Evolutionary conservation across 2,888 invertebrate genomes (phyloP), one percentile per base, ranked within the genome.

Genomic region (Steinernema hermaphroditum): DNA sequence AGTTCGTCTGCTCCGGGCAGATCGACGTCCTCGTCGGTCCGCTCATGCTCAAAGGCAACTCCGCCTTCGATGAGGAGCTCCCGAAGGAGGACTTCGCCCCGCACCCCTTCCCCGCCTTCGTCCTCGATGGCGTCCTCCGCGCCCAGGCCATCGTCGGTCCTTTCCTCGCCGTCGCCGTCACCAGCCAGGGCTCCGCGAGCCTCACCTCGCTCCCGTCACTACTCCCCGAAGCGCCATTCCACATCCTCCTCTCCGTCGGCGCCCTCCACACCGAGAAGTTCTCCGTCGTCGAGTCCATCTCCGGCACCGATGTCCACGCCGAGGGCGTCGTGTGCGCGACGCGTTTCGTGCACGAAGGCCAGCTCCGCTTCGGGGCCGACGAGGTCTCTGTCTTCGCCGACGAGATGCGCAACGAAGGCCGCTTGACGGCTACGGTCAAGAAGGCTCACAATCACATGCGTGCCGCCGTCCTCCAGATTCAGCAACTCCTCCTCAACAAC

Each of bases 281-380:
- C 12, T 74, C 75, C 14, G 37, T 72, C 0, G 41, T 79, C n/a
- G 12, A 77, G 0, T 72, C 72, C 2, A 22, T 46, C 16, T 22
- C 46, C 24, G 70, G 68, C 0, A 75, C 69, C 16, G 71, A 71
- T 2, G 69, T 71, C 32, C 74, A 71, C 41, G 72, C 75, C 22
- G 80, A 80, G 43, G 79, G 76, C 1, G 74, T 80, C n/a, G 76
- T 80, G 32, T 77, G 78, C 72, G 77, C 79, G 14, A 76, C 76
- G 16, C 76, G 74, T 0, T 80, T 76, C 46, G 62, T 57, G 37
- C 80, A 80, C 69, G 71, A 75, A n/a, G 80, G 80, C 29, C 77
- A 77, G 62, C 74, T 79, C 29, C 62, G 72, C 24, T 76, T 76
- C 54, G 68, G 50, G 4, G 72, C 72, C 4, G 22, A 24, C 0